Evolutionary conservation across 2,113 vertebrate genomes (phyloP).

Genomic region (Siniperca chuatsi): DNA sequence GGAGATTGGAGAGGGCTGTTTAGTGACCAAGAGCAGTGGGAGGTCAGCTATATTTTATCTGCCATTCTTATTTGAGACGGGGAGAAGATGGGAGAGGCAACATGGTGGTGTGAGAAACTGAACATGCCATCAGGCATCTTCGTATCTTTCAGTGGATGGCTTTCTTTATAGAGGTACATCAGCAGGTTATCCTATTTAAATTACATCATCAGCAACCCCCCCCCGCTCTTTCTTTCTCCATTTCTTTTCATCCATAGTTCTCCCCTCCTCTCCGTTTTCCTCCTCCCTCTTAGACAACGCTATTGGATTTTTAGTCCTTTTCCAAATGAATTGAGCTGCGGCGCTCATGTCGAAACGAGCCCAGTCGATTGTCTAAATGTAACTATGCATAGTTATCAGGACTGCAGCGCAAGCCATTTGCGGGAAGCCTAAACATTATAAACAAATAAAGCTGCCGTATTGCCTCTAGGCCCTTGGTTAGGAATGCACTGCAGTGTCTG

Average conservation of each 20-base stretch:
- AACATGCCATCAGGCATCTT: not conserved
- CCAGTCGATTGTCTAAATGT: conserved; percentile 85
- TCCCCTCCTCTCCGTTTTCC: conserved; percentile 37
- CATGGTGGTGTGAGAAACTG: conserved; percentile 6
- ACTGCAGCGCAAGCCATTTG: conserved; percentile 77
- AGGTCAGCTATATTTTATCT: conserved; percentile 70
- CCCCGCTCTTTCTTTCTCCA: conserved; percentile 31
- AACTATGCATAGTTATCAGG: conserved; percentile 82
- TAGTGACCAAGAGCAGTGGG: conserved; percentile 48
- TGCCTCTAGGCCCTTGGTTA: conserved; percentile 80
- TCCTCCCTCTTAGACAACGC: conserved; percentile 61
- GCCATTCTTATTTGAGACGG: conserved; percentile 57
- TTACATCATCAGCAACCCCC: conserved; percentile 45
- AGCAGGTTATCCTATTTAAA: conserved; percentile 61
- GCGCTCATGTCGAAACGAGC: conserved; percentile 78
- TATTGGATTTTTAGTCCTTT: conserved; percentile 75
- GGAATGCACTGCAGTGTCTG: conserved; percentile 81
- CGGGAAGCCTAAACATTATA: conserved; percentile 84
- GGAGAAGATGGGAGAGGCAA: conserved; percentile 5
- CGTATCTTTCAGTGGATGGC: conserved; percentile 23
- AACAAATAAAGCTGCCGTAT: conserved; percentile 85
- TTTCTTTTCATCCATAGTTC: conserved; percentile 46
- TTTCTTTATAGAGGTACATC: conserved; percentile 42
- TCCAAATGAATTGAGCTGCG: conserved; percentile 79
- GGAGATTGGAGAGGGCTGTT: conserved; percentile 36